Base-by-base conservation (phyloP, 2,888 invertebrate species). In the Andrena praecox region DNA sequence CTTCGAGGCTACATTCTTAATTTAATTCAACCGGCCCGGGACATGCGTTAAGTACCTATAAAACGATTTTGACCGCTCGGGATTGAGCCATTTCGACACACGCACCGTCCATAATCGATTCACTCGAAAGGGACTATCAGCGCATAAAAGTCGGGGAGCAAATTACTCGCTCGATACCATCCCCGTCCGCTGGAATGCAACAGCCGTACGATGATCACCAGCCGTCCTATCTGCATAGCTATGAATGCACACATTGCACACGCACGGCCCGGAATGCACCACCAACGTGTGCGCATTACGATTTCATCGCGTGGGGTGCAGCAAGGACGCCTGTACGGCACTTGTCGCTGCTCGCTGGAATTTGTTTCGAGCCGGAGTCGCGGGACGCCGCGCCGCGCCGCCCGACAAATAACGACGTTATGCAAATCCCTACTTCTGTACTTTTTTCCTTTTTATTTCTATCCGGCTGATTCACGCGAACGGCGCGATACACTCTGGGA, bases 291-390 rank as follows among this genome's bases (percentile, higher is more conserved):
- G 60, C 66, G 42, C 72, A 76, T 85, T 82, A 73, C 76, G 29
- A 68, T 82, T 73, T 73, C 68, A 66, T 78, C 62, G 84, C 77
- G 88, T 78, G 80, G 83, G 86, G 78, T 48, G 88, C 48, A 35
- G 88, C 87, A 87, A 87, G 88, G 88, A 88, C 88, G 88, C 7
- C 27, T n/a, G 69, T 72, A 59, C 64, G 33, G 56, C 82, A 82
- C 77, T 82, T 82, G 82, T 77, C 83, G 77, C 73, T n/a, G 52
- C 64, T 69, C 68, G 71, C 52, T 68, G 82, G 82, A 83, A 83
- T 83, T 83, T 82, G 77, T 56, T 70, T 73, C 66, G 68, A 7
- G 31, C 24, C 63, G 29, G 56, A 67, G 77, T 56, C 64, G 52
- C 62, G 50, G 50, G 82, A 77, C 82, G 76, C 63, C 64, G 52